phyloP scores from a whole-genome alignment of 2,888 invertebrate genomes.

The Gari tellinella region DNA sequence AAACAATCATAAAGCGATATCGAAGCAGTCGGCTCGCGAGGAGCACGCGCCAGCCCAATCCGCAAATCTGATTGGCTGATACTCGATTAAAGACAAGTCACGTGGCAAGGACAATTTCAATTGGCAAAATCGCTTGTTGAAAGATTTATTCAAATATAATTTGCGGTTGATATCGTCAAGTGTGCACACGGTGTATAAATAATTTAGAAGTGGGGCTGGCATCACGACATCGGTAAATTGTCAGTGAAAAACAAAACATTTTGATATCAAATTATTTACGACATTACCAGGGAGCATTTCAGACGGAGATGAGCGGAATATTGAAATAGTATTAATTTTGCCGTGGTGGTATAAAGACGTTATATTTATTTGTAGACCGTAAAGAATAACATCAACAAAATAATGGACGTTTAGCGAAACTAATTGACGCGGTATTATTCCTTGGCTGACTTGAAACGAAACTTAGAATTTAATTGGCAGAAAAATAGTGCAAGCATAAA shows the following conservation, averaged over 20 bases:
- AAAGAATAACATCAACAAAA: too few relatives aligned
- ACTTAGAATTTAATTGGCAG: not conserved
- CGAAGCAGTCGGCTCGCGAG: constrained; percentile 36
- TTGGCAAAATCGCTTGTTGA: constrained; percentile 27
- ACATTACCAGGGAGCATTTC: too few relatives aligned
- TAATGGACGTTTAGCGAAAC: too few relatives aligned
- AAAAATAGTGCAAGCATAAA: not conserved
- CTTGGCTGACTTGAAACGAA: too few relatives aligned
- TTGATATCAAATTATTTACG: not conserved
- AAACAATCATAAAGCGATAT: constrained; percentile 18
- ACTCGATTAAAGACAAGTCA: constrained; percentile 19
- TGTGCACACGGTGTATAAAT: too few relatives aligned
- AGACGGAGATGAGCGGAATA: too few relatives aligned
- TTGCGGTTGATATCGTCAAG: constrained; percentile 2
- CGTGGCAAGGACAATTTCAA: constrained; percentile 19
- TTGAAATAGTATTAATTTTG: too few relatives aligned
- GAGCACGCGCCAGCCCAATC: constrained; percentile 56
- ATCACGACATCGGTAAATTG: not conserved
- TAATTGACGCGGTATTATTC: too few relatives aligned
- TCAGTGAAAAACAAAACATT: too few relatives aligned
- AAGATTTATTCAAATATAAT: constrained; percentile 18
- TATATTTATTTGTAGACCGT: too few relatives aligned
- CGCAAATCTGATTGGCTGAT: constrained; percentile 59
- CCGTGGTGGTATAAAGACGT: too few relatives aligned
- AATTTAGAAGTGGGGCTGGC: too few relatives aligned